Evolutionary conservation across 1,140 invertebrate species (phyloP), one percentile per base, ranked within the genome.

Genomic region (Coenobita brevimanus): DNA sequence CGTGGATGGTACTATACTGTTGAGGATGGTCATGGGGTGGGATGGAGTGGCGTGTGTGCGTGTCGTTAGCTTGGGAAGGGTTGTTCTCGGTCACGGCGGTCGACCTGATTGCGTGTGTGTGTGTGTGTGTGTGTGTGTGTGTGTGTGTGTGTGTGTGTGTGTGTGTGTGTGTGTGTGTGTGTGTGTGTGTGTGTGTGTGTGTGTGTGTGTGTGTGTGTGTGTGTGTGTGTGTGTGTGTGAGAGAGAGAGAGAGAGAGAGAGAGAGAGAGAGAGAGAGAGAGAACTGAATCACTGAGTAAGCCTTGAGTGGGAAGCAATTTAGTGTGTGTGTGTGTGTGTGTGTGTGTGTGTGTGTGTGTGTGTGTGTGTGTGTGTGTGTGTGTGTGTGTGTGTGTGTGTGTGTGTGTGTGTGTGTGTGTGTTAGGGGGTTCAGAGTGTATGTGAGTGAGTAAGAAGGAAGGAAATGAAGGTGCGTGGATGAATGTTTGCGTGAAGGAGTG

Each of bases 141-240:
- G 33, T 71, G 67, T 71, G 67, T 71, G 30, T 71, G 67, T 71
- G 33, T 38, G 33, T 38, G 33, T 71, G 67, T 71, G 67, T 38
- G 67, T 71, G 67, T 71, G 67, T 71, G 67, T 38, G 33, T 71
- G 67, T 38, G 67, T 71, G 67, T 71, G 67, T 38, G 33, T 71
- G 33, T 38, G n/a, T 76, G 21, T 50, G 17, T 50, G 6, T 54
- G 41, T 17, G 21, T 30, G 10, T 54, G 41, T 30, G 73, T 41
- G 46, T 27, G 46, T 41, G 21, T 57, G n/a, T 57, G n/a, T 57
- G n/a, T 57, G n/a, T 57, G 24, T 3, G 24, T 60, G 24, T 60
- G n/a, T 27, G 30, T 27, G 36, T 33, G 30, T 10, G 27, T 33
- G 30, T 2, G 30, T 3, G 4, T 24, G 60, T 21, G 60, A 27